These are phyloP conservation scores for Platalea minor DNA, from an alignment of 2,797 vertebrate genomes.

Conservation along the genomic window DNA sequence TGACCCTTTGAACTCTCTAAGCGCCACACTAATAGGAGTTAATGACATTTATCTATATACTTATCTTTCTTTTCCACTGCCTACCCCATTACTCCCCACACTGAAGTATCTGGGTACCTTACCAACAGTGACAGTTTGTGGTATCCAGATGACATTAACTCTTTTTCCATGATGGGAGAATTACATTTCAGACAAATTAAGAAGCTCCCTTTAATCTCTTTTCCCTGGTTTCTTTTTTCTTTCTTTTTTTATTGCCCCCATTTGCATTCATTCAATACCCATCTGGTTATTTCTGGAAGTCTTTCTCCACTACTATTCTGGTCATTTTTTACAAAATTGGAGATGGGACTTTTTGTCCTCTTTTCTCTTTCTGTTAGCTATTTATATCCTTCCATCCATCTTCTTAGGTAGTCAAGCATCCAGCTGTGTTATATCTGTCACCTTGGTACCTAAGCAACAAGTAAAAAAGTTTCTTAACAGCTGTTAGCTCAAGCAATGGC, in stretches of 20 bases:
- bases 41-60: not conserved
- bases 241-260: not conserved
- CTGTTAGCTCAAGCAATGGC: not conserved
- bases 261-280: not conserved
- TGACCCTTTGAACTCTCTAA: slow-evolving; percentile 7
- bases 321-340: not conserved
- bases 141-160: not conserved
- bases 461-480: not conserved
- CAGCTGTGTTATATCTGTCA: slow-evolving; percentile 47
- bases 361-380: slow-evolving; percentile 11
- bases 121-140: not conserved
- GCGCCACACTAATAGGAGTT: slow-evolving; percentile 18
- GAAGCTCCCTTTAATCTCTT: not conserved
- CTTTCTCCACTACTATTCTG: slow-evolving; percentile 6
- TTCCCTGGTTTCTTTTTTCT: not conserved
- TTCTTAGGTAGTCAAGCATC: not conserved
- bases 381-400: slow-evolving; percentile 50
- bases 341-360: slow-evolving; percentile 44
- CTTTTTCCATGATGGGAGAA: not conserved
- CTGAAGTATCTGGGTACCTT: not conserved
- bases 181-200: not conserved
- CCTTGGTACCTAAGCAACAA: slow-evolving; percentile 41
- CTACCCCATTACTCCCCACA: not conserved
- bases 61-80: not conserved
- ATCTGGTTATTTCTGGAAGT: slow-evolving; percentile 38